Conservation (phyloP, 92 coral and sea anemone species). For the Zoanthus sociatus region DNA sequence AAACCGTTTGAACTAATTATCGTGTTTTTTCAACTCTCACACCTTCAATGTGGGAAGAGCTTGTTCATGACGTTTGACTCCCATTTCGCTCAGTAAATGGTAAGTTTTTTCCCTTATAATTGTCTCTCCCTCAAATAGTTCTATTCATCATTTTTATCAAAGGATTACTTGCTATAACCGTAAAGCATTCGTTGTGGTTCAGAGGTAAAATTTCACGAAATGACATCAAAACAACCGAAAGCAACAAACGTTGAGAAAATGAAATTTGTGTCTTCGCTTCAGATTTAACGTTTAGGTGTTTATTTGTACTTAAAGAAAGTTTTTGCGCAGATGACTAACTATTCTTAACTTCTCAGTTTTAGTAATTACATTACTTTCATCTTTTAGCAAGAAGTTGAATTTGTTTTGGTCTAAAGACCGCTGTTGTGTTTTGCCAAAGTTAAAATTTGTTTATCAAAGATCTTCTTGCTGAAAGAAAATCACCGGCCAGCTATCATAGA, state of each 20-base stretch:
- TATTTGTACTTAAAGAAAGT: not conserved
- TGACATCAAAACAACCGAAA: constrained; percentile 41
- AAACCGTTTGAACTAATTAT: constrained; percentile 17
- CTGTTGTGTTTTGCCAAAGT: not conserved
- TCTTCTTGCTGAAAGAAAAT: not conserved
- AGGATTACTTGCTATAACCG: not conserved
- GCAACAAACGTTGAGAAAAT: constrained; percentile 6
- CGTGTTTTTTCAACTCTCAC: constrained; percentile 32
- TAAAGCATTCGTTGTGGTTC: not conserved
- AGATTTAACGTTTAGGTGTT: not conserved
- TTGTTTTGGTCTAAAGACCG: not conserved
- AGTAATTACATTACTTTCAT: no score
- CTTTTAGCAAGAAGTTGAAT: not conserved
- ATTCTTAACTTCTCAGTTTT: not conserved
- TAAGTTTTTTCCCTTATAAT: constrained; percentile 9
- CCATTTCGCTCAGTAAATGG: constrained; percentile 10
- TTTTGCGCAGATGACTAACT: not conserved
- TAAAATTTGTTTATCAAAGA: constrained; percentile 4
- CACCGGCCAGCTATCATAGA: not conserved
- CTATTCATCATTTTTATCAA: not conserved
- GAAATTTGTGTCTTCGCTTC: not conserved
- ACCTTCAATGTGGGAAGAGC: not conserved
- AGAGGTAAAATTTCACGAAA: constrained; percentile 14
- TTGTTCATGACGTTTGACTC: not conserved
- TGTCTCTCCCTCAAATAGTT: not conserved